Evolutionary conservation across 2,888 invertebrate genomes (phyloP).

Genomic region (Aporophyla lueneburgensis): DNA sequence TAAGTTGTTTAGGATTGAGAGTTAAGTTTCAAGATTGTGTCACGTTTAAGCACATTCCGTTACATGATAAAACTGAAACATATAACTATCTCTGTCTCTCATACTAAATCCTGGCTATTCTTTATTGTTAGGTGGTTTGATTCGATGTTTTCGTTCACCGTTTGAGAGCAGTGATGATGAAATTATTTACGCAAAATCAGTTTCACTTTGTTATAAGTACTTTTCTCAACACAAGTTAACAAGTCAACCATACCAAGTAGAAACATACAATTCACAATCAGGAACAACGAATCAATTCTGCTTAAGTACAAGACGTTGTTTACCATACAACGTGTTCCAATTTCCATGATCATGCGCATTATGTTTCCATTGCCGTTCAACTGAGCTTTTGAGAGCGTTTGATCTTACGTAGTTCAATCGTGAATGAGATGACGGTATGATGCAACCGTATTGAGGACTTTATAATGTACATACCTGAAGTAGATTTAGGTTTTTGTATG

Average conservation of each 20-base stretch:
- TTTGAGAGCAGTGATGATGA: no score
- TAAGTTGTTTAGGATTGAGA: no score
- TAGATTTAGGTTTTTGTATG: conserved; percentile 8
- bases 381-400: conserved; percentile 19
- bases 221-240: no score
- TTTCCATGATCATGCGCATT: conserved; percentile 15
- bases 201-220: no score
- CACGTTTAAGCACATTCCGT: no score
- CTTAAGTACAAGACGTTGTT: not conserved
- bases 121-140: no score
- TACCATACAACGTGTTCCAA: conserved; percentile 11
- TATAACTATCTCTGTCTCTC: no score
- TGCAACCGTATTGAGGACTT: conserved; percentile 11
- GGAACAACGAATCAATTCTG: conserved; percentile 3
- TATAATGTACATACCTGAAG: not conserved
- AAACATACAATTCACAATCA: not conserved
- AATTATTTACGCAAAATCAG: no score
- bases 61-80: no score
- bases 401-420: conserved; percentile 17
- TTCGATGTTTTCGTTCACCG: no score
- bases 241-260: not conserved
- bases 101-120: no score
- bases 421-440: conserved; percentile 8
- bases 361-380: conserved; percentile 22
- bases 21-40: no score